These are phyloP conservation scores for Gadus macrocephalus DNA, from an alignment of 2,113 vertebrate species.

Conservation along the genomic window DNA sequence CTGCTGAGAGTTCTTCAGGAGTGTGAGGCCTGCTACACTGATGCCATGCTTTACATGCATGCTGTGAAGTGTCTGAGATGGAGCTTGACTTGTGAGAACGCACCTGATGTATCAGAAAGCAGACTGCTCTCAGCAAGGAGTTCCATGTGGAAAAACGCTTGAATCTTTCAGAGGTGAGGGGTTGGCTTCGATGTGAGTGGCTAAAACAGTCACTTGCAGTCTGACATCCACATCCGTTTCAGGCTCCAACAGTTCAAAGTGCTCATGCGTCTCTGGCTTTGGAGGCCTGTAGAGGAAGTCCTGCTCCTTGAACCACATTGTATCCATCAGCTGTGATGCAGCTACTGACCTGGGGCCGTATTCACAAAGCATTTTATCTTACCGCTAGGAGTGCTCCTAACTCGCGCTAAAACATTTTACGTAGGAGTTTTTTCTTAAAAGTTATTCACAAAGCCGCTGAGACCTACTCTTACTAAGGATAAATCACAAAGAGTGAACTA, in stretches of 20 bases:
- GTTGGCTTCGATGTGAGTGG: constrained; percentile 11
- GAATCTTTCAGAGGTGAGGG: constrained; percentile 6
- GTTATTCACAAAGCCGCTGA: too few relatives aligned
- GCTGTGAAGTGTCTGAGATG: not conserved
- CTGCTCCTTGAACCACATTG: too few relatives aligned
- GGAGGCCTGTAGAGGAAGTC: too few relatives aligned
- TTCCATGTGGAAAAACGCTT: constrained; percentile 9
- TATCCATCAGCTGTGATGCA: too few relatives aligned
- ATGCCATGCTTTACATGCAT: constrained; percentile 25
- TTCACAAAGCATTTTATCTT: too few relatives aligned
- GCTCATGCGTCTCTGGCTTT: too few relatives aligned
- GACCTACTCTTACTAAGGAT: too few relatives aligned
- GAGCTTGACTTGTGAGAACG: constrained; percentile 7
- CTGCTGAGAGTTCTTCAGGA: constrained; percentile 7
- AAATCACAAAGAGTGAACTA: too few relatives aligned
- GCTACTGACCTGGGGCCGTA: not conserved
- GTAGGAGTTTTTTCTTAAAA: too few relatives aligned
- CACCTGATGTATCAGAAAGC: not conserved
- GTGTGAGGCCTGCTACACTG: not conserved
- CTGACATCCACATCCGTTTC: constrained; percentile 12
- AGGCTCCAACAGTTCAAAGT: constrained; percentile 19
- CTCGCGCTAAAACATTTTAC: too few relatives aligned
- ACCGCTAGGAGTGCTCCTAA: too few relatives aligned
- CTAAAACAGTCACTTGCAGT: constrained; percentile 5
- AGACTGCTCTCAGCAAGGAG: constrained; percentile 3